Evolutionary conservation across 53 echinoderm and acorn worm species (phyloP), one percentile per base, ranked within the genome.

Genomic region (Luidia sarsii): DNA sequence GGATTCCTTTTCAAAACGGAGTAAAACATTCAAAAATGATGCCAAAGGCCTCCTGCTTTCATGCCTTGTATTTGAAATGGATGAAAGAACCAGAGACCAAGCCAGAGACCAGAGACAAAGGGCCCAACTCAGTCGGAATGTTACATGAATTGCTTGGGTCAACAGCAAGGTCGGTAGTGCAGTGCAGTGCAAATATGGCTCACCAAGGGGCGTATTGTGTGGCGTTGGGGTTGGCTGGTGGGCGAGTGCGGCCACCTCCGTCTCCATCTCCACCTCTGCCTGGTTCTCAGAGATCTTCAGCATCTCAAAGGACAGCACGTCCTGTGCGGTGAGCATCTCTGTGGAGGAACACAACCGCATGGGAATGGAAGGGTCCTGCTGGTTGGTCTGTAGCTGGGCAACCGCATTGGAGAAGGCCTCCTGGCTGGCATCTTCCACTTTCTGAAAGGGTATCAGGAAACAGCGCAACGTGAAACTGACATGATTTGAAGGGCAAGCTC

Each of bases 241-340:
- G 20, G 72, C 75, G 50, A 87, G 51, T 13, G 71, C 70, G 7
- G 67, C 86, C n/a, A 83, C 89, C 51, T 89, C 88, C 16, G 87
- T 53, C 72, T 93, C 93, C 28, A 79, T 87, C 64, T 80, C 85
- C 2, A 50, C 53, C 38, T 86, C 92, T 21, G 64, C 69, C 59
- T 87, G 84, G 55, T 51, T 81, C 13, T 91, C 90, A 1, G 71
- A 85, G 32, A 97, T 97, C 67, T 86, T 93, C 41, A 97, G 67
- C 89, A 97, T 87, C 85, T 97, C 99, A 85, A 94, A 97, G 28
- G 93, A 91, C 48, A 97, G 87, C 50, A 97, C 87, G 72, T 97
- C 97, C 57, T 97, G 97, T 18, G 93, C 93, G 7, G 94, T 91
- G 29, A 97, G 81, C 37, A 95, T 57, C 24, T 95, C 95, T 10